Evolutionary conservation across 2,888 invertebrate genomes (phyloP).

Genomic region (Brenthis daphne): DNA sequence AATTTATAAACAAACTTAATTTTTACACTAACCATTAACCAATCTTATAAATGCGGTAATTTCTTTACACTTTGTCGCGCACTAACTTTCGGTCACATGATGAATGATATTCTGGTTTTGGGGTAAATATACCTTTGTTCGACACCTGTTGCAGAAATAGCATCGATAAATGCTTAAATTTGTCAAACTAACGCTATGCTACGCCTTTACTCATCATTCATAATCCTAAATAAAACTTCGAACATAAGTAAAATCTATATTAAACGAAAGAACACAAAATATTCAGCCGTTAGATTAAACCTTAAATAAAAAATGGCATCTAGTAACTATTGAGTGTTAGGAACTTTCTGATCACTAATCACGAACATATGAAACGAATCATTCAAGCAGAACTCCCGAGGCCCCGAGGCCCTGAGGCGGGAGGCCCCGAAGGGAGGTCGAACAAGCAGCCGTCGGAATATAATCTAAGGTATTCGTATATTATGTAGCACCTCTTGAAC

Average conservation of each 20-base stretch:
- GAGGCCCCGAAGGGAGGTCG: neutral
- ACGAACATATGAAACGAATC: constrained; percentile 31
- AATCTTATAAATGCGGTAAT: neutral
- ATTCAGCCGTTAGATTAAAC: constrained; percentile 54
- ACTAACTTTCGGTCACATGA: constrained; percentile 36
- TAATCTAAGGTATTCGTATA: constrained; percentile 41
- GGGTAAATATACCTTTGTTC: constrained; percentile 28
- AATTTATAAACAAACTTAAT: constrained; percentile 59
- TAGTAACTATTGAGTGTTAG: constrained; percentile 70
- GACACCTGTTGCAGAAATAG: constrained; percentile 14
- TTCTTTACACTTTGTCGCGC: constrained; percentile 36
- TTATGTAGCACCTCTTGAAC: constrained; percentile 56
- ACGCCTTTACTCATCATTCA: constrained; percentile 16
- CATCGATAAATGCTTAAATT: constrained; percentile 29
- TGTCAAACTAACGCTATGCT: constrained; percentile 22
- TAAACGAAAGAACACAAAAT: constrained; percentile 57
- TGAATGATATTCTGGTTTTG: neutral
- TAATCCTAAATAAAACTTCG: constrained; percentile 14
- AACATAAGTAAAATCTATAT: constrained; percentile 44
- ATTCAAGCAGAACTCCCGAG: neutral
- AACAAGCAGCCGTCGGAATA: constrained; percentile 41
- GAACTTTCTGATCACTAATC: constrained; percentile 70
- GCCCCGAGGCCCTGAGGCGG: too few species aligned
- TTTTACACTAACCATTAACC: constrained; percentile 33
- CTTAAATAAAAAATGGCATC: constrained; percentile 63